These are phyloP conservation scores for Corella eumyota DNA, from an alignment of 23 tunicate species.

Conservation along the genomic window DNA sequence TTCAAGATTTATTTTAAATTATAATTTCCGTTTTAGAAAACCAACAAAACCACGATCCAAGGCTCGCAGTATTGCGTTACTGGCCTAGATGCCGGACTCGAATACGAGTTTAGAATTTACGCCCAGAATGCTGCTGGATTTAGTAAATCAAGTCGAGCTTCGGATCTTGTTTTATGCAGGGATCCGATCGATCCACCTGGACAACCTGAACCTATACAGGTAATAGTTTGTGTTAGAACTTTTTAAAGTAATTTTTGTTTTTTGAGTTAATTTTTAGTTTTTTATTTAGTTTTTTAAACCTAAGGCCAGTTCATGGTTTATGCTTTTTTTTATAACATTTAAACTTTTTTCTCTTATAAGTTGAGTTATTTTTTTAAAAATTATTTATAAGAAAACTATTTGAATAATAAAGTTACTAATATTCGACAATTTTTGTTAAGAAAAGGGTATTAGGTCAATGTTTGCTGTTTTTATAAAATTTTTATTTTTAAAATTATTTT, in stretches of 20 bases:
- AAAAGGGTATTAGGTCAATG: no score
- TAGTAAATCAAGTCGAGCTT: constrained; percentile 44
- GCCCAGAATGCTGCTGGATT: constrained; percentile 94
- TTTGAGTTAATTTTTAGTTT: background rate
- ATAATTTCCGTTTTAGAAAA: constrained; percentile 36
- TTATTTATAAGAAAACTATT: no score
- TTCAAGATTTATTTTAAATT: no score
- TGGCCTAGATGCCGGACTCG: constrained; percentile 79
- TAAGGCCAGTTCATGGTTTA: no score
- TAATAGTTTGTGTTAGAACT: constrained; percentile 8
- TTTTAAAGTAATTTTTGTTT: background rate
- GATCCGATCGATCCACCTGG: constrained; percentile 90
- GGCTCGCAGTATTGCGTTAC: constrained; percentile 70
- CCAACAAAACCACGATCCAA: constrained; percentile 62
- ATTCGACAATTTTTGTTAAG: no score
- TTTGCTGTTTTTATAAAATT: no score
- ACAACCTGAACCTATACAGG: constrained; percentile 72
- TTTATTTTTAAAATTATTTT: no score
- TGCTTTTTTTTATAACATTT: no score
- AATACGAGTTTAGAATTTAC: constrained; percentile 87
- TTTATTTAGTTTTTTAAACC: no score
- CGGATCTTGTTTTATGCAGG: constrained; percentile 52
- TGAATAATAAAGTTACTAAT: no score
- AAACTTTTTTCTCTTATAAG: no score
- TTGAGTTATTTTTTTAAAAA: no score